phyloP scores from a whole-genome alignment of 1,140 invertebrate species.

The Zeugodacus cucurbitae region DNA sequence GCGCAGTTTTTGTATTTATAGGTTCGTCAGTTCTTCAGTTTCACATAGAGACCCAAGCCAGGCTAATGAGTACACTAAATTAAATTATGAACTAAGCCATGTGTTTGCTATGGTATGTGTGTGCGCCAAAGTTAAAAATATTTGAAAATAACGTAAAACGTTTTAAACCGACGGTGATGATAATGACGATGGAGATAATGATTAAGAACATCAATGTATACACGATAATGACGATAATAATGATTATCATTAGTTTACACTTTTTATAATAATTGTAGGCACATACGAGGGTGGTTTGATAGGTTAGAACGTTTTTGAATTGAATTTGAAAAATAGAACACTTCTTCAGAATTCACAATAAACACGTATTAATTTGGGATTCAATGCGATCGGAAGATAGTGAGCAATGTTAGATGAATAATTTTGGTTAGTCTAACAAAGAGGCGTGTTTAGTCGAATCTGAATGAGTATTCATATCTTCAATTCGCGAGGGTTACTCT shows the following conservation, averaged over 20 bases:
- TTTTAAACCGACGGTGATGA: not conserved
- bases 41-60: not conserved
- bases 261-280: too few relatives aligned
- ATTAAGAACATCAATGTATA: not conserved
- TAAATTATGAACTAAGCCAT: conserved; percentile 6
- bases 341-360: too few relatives aligned
- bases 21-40: conserved; percentile 27
- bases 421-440: too few relatives aligned
- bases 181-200: not conserved
- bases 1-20: conserved; percentile 52
- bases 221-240: not conserved
- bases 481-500: too few relatives aligned
- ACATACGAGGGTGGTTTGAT: too few relatives aligned
- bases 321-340: too few relatives aligned
- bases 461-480: too few relatives aligned
- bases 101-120: not conserved
- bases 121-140: not conserved
- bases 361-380: too few relatives aligned
- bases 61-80: not conserved
- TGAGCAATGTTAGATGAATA: too few relatives aligned
- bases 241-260: not conserved
- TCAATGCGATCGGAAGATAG: too few relatives aligned
- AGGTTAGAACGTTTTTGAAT: too few relatives aligned
- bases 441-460: too few relatives aligned
- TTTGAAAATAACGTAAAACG: not conserved